Percentiles rank a stretch among this genome's conserved stretches.
These are phyloP conservation scores for Amblyteles armatorius DNA, from an alignment of 2,888 invertebrate genomes.

Conservation along the genomic window DNA sequence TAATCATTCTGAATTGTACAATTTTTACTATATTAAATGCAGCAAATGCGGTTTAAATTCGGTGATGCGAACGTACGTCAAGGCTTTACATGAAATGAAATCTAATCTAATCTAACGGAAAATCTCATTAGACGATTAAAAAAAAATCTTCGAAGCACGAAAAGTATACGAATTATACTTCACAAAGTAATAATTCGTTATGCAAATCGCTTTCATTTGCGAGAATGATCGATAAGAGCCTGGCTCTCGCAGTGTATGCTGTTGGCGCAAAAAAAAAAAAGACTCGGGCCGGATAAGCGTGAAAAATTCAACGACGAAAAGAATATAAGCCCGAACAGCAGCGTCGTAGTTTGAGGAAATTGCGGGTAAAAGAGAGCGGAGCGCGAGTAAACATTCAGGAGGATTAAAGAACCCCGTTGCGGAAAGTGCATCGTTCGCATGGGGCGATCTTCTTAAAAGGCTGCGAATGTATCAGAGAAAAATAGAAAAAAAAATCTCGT, in stretches of 20 bases:
- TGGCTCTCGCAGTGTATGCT: conserved; percentile 2
- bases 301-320: not conserved
- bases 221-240: conserved; percentile 40
- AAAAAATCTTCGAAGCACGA: not conserved
- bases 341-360: conserved; percentile 45
- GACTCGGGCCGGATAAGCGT: not conserved
- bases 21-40: not conserved
- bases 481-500: conserved; percentile 36
- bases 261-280: conserved; percentile 20
- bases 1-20: not conserved
- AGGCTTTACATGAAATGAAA: not conserved
- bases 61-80: not conserved
- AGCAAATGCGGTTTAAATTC: not conserved
- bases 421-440: conserved; percentile 60
- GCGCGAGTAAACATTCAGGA: conserved; percentile 56
- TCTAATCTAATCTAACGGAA: not conserved
- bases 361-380: conserved; percentile 52
- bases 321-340: not conserved
- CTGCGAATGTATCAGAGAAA: conserved; percentile 53
- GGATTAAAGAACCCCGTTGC: conserved; percentile 51
- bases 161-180: not conserved
- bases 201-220: conserved; percentile 25
- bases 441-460: conserved; percentile 55
- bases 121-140: not conserved
- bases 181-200: conserved; percentile 22